Evolutionary conservation across 2,797 vertebrate genomes (phyloP).

Genomic region (Poliocrania exsul): DNA sequence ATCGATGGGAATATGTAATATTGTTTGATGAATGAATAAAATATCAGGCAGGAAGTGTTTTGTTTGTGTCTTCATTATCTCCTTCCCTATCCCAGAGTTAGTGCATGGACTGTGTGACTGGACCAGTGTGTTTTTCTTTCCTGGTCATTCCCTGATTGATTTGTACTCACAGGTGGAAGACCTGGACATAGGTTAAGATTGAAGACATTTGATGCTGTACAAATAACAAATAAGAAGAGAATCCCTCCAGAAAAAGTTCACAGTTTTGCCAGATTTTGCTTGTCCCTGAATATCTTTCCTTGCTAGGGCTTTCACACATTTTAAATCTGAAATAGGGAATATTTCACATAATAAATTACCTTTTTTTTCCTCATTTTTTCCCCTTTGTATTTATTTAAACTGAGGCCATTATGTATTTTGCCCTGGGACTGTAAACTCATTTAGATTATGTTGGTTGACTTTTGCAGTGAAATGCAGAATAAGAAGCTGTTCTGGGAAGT

Average conservation of each 20-base stretch:
- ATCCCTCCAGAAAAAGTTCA: not conserved
- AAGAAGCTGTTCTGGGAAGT: not conserved
- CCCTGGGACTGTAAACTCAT: not conserved
- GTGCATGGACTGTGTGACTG: not conserved
- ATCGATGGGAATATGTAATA: not conserved
- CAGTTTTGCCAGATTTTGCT: not conserved
- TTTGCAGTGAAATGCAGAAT: not conserved
- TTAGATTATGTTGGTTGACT: not conserved
- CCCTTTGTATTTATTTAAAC: not conserved
- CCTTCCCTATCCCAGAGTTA: not conserved
- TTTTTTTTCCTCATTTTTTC: not conserved
- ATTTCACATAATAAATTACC: not conserved
- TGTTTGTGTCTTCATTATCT: constrained; percentile 61
- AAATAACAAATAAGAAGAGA: constrained; percentile 13
- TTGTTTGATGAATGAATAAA: constrained; percentile 63
- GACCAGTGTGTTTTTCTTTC: not conserved
- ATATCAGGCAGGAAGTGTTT: constrained; percentile 26
- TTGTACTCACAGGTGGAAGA: not conserved
- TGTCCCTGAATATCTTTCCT: not conserved
- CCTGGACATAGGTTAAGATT: not conserved
- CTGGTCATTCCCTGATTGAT: not conserved
- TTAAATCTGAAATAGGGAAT: not conserved
- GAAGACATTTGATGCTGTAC: not conserved
- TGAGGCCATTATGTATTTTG: not conserved
- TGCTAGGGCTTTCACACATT: not conserved